A percentile compares a stretch with the other conserved stretches of the same genome.
Evolutionary conservation across 2,113 vertebrate species (phyloP).

Genomic region (Pedetes capensis): DNA sequence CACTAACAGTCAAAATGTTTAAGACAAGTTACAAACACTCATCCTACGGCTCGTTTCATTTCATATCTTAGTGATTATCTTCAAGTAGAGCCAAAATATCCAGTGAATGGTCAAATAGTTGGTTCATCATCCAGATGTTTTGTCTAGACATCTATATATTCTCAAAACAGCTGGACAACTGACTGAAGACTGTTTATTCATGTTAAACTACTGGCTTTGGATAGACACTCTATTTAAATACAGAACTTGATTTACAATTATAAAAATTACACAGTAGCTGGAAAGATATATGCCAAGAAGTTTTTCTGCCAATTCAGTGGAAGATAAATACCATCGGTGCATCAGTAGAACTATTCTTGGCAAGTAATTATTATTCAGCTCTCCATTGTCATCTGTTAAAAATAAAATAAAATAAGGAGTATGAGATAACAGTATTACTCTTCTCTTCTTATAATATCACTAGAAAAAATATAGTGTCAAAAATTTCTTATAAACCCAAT

Average conservation of each 20-base stretch:
- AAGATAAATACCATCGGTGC: constrained; percentile 97
- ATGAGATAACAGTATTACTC: background rate
- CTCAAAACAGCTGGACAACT: constrained; percentile 37
- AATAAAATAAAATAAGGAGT: constrained; percentile 46
- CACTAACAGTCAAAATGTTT: background rate
- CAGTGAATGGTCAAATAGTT: background rate
- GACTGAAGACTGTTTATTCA: constrained; percentile 26
- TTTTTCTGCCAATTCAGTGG: constrained; percentile 94
- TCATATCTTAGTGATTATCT: constrained; percentile 7
- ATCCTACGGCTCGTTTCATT: background rate
- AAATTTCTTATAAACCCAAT: background rate
- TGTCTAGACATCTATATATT: constrained; percentile 28
- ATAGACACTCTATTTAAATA: constrained; percentile 35
- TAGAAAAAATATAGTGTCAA: background rate
- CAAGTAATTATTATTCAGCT: constrained; percentile 85
- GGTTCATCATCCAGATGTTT: constrained; percentile 38
- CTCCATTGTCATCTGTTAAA: constrained; percentile 90
- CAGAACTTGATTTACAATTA: constrained; percentile 39
- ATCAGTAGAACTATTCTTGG: constrained; percentile 96
- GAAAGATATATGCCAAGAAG: constrained; percentile 96
- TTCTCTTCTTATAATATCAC: background rate
- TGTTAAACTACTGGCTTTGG: constrained; percentile 39
- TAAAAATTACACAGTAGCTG: constrained; percentile 36
- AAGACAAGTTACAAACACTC: background rate
- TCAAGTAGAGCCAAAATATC: constrained; percentile 12